These are phyloP conservation scores for Colossoma macropomum DNA, from an alignment of 2,113 vertebrate species.

Conservation along the genomic window DNA sequence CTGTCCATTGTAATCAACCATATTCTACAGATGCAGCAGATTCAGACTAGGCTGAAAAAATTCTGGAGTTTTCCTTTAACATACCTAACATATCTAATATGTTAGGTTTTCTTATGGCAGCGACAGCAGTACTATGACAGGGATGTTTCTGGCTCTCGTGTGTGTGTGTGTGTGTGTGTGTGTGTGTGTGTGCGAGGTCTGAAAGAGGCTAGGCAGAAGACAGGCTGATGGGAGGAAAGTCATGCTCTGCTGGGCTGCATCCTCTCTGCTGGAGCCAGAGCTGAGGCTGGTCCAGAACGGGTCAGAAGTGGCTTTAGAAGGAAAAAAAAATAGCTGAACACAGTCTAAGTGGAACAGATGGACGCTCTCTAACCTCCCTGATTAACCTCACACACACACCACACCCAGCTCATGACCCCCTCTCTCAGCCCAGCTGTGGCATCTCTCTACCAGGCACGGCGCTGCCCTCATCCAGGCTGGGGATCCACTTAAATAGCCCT, in stretches of 20 bases:
- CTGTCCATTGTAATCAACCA: no score
- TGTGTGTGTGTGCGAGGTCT: neutral
- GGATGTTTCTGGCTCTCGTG: neutral
- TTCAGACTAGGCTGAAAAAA: no score
- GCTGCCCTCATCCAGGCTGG: slow-evolving; percentile 63
- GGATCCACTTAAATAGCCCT: slow-evolving; percentile 67
- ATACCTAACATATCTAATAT: no score
- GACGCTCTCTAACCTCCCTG: slow-evolving; percentile 45
- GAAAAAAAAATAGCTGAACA: neutral
- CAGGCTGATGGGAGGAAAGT: neutral
- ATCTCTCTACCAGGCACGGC: slow-evolving; percentile 54
- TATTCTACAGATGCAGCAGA: no score
- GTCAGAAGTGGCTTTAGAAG: neutral
- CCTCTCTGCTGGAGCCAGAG: neutral
- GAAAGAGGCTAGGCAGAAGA: neutral
- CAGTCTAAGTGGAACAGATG: slow-evolving; percentile 31
- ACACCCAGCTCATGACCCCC: slow-evolving; percentile 22
- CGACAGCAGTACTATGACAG: no score
- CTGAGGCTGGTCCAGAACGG: neutral
- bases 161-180: neutral
- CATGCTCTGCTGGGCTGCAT: slow-evolving; percentile 7
- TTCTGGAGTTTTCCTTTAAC: no score
- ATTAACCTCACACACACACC: slow-evolving; percentile 48
- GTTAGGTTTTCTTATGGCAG: no score
- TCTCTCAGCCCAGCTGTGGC: slow-evolving; percentile 57